A percentile compares a stretch with the other conserved stretches of the same genome.
phyloP scores from a whole-genome alignment of 35 echinoderm and acorn worm genomes.

The Acanthaster planci region DNA sequence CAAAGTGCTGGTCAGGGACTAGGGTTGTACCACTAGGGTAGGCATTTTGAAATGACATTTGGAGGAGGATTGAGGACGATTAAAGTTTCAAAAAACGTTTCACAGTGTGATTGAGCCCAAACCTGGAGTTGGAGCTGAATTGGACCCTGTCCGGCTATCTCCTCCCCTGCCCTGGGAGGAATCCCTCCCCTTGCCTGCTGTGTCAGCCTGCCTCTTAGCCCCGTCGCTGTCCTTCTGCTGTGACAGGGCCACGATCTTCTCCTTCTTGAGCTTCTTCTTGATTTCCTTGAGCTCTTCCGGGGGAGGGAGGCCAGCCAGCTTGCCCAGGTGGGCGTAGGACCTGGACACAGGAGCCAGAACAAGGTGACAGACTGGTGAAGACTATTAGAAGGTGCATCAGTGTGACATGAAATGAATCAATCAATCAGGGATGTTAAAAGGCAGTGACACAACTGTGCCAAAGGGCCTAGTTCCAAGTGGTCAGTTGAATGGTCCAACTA shows the following conservation, averaged over 20 bases:
- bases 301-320: conserved; percentile 61
- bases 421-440: too few relatives aligned
- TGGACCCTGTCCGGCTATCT: neutral
- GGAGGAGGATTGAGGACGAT: too few relatives aligned
- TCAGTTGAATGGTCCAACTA: too few relatives aligned
- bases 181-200: neutral
- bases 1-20: too few relatives aligned
- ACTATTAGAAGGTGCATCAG: too few relatives aligned
- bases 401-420: too few relatives aligned
- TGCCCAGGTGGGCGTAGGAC: conserved; percentile 62
- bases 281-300: conserved; percentile 44
- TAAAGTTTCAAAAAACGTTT: neutral
- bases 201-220: conserved; percentile 26
- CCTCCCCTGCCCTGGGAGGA: conserved; percentile 11
- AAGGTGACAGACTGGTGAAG: too few relatives aligned
- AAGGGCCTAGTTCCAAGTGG: too few relatives aligned
- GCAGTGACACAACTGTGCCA: too few relatives aligned
- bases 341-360: conserved; percentile 11
- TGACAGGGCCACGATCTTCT: conserved; percentile 32
- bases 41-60: too few relatives aligned
- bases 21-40: too few relatives aligned
- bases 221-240: conserved; percentile 33
- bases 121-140: conserved; percentile 18
- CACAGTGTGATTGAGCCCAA: neutral
- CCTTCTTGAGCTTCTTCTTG: conserved; percentile 34